A percentile compares a stretch with the other conserved stretches of the same genome.
Conservation (phyloP, 2,888 invertebrate species). For the Pyrrhosoma nymphula region DNA sequence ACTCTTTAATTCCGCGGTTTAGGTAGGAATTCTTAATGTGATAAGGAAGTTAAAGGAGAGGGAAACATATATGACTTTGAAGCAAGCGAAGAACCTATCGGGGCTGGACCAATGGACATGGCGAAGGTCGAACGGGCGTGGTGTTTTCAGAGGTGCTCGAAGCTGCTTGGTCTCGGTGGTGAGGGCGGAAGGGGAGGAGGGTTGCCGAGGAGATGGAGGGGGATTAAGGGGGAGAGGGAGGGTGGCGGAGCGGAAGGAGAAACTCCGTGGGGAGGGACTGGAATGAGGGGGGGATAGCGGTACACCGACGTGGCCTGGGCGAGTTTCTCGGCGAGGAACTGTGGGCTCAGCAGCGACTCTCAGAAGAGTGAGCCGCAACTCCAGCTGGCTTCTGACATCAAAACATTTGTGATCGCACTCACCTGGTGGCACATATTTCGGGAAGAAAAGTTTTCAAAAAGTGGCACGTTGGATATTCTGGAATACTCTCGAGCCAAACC, state of each 20-base stretch:
- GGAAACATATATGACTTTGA: too few relatives aligned
- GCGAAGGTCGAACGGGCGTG: conserved; percentile 60
- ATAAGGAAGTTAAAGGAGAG: too few relatives aligned
- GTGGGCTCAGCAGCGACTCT: background rate
- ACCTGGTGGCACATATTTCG: conserved; percentile 28
- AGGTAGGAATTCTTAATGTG: too few relatives aligned
- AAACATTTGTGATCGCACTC: conserved; percentile 5
- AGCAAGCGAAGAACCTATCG: background rate
- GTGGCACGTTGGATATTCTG: background rate
- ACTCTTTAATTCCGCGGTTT: too few relatives aligned
- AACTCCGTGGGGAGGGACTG: background rate
- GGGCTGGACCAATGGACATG: background rate
- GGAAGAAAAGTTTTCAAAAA: conserved; percentile 1
- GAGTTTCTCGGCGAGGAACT: background rate
- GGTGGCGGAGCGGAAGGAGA: conserved; percentile 17
- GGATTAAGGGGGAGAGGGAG: background rate
- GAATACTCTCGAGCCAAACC: background rate
- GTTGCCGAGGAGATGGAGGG: background rate
- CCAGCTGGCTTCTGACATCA: background rate
- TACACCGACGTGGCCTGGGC: conserved; percentile 57
- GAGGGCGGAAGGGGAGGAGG: background rate
- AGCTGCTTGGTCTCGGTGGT: background rate
- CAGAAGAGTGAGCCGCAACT: background rate
- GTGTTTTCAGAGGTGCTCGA: conserved; percentile 10
- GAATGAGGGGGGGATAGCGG: conserved; percentile 56